Base-by-base conservation (phyloP, 2,113 vertebrate genomes). In the Melanocharis versteri region DNA sequence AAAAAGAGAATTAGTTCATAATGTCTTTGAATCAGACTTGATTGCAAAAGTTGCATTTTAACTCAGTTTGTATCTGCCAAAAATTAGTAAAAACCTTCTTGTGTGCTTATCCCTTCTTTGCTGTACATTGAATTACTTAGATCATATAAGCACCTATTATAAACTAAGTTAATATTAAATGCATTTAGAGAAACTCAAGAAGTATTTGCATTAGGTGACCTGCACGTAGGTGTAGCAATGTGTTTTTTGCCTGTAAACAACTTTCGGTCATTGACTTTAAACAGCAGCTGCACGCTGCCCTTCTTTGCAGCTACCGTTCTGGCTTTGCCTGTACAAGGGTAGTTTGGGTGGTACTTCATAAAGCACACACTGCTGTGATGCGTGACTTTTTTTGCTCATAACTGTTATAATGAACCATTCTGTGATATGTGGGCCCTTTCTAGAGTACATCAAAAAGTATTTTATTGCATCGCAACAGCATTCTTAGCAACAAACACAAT, bases 341-440 rank as follows among this genome's bases (percentile, higher is more conserved):
- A 39, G 27, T 16, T 60, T 56, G 13, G 4, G 15, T 1, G 1
- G 6, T 87, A n/a, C 5, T n/a, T 47, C 27, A 8, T 64, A 6
- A 77, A 60, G 9, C 20, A 37, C 11, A 37, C 13, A 26, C 30
- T 68, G 13, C 10, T 64, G 20, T 39, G 39, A 31, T 91, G 5
- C 8, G 0, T 65, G 18, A 37, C 18, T 39, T 57, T 17, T 13
- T n/a, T 87, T 20, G 24, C 40, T 51, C 1, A 0, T 68, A 39
- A 44, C 21, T 71, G 15, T 81, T 87, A 30, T 70, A 89, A 39
- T 56, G 7, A 60, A 60, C 9, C 11, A 11, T 89, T 69, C 21
- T 93, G 13, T 51, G 57, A 22, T 60, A 27, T 77, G 5, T 76
- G 45, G 16, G 7, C 30, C 60, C 30, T 71, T 39, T 61, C 3